These are phyloP conservation scores for Meliscaeva auricollis DNA, from an alignment of 2,888 invertebrate genomes.

Conservation along the genomic window DNA sequence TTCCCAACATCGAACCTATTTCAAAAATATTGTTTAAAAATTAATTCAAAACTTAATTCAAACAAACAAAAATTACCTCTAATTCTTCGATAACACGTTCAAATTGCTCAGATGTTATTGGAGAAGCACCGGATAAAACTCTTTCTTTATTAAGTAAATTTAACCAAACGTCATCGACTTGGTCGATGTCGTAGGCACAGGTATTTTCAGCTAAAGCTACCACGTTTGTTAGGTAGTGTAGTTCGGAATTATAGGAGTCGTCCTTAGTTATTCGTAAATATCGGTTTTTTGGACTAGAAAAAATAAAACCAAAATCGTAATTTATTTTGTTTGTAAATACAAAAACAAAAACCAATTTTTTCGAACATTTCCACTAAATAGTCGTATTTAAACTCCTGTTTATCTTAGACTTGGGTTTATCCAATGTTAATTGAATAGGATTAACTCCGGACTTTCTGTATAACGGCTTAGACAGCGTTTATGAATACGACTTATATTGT, in stretches of 20 bases:
- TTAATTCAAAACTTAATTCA: neutral
- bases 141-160: constrained; percentile 94
- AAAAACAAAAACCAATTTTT: neutral
- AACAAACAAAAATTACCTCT: constrained; percentile 86
- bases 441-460: too few species aligned
- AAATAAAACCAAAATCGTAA: neutral
- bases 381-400: too few species aligned
- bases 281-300: constrained; percentile 93
- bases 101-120: constrained; percentile 93
- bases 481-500: too few species aligned
- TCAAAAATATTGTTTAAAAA: neutral
- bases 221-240: constrained; percentile 93
- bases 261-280: constrained; percentile 96
- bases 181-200: constrained; percentile 97
- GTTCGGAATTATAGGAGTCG: constrained; percentile 92
- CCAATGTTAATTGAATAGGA: too few species aligned
- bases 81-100: constrained; percentile 96
- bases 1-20: constrained; percentile 93
- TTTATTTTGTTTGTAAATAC: neutral
- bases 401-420: too few species aligned
- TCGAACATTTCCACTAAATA: too few species aligned
- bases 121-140: constrained; percentile 89
- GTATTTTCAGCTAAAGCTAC: constrained; percentile 95
- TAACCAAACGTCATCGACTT: constrained; percentile 96
- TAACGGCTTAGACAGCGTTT: too few species aligned